Evolutionary conservation across 2,113 vertebrate species (phyloP), one percentile per base, ranked within the genome.

Genomic region (Xiphophorus maculatus): DNA sequence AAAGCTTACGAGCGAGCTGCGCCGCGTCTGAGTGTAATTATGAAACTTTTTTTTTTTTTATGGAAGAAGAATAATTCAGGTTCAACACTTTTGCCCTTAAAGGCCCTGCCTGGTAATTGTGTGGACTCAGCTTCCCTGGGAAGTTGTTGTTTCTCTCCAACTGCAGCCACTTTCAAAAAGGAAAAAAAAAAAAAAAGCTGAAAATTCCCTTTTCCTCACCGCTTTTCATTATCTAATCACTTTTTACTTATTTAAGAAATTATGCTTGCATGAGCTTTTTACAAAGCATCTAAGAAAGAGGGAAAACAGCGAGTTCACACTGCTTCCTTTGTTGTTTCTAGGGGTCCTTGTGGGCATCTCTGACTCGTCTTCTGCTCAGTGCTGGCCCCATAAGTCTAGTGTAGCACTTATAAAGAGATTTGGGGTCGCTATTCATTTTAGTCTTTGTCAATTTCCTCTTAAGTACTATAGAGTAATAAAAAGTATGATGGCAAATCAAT

Each of bases 41-140:
- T 72, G 58, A 73, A 62, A 74, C 22, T 71, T 64, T 60, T 82
- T 76, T 10, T 35, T 35, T 35, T 35, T 35, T 10, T 35, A 35
- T 1, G 33, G 70, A 68, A 71, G 22, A 70, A 80, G 51, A 58
- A 71, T 61, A 67, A 82, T 81, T 81, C 25, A 76, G 67, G 51
- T 81, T 87, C 42, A 80, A 77, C 69, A 37, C 72, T n/a, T 68
- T 71, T 67, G 67, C 77, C 71, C 81, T 74, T 51, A 66, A 69
- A 2, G 9, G n/a, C 30, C 28, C 66, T 61, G 64, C 42, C 61
- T 51, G 37, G 40, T 35, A 79, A 54, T 64, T 48, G 71, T 79
- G 33, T 62, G 35, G 58, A 29, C 33, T 60, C 32, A 61, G 32
- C 25, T 37, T 28, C 17, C 22, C 8, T n/a, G 8, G 9, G 25